Conservation (phyloP, 2,797 vertebrate species). For the Atherinosoma microstoma region DNA sequence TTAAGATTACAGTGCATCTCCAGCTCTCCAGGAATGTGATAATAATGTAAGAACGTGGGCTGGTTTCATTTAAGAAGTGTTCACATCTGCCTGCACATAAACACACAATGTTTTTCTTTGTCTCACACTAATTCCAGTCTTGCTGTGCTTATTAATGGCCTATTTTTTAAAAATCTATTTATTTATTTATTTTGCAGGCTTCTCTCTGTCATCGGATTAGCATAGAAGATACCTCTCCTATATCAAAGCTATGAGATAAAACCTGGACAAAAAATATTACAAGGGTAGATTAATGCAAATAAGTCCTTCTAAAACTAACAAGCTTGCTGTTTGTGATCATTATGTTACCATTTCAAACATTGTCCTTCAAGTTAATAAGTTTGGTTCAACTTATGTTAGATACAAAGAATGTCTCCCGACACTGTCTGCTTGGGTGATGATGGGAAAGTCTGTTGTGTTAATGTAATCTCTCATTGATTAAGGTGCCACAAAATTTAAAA, state of each 20-base stretch:
- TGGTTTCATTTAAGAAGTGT: slow-evolving; percentile 38
- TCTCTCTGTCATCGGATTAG: slow-evolving; percentile 48
- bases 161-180: too few species aligned
- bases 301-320: background rate
- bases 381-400: background rate
- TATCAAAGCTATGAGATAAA: slow-evolving; percentile 25
- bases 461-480: slow-evolving; percentile 6
- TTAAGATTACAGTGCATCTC: slow-evolving; percentile 41
- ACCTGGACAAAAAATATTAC: slow-evolving; percentile 13
- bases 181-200: slow-evolving; percentile 26
- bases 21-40: slow-evolving; percentile 48
- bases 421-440: background rate
- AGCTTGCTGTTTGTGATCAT: background rate
- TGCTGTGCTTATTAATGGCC: slow-evolving; percentile 48
- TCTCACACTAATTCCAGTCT: slow-evolving; percentile 40
- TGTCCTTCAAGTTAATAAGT: background rate
- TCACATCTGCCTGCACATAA: slow-evolving; percentile 36
- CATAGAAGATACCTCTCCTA: slow-evolving; percentile 15
- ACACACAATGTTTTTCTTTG: slow-evolving; percentile 26
- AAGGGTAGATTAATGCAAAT: slow-evolving; percentile 16
- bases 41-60: slow-evolving; percentile 51
- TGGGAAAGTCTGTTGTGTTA: background rate
- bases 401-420: background rate
- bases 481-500: slow-evolving; percentile 16
- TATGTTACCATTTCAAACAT: background rate